A percentile compares a stretch with the other conserved stretches of the same genome.
These are phyloP conservation scores for Catharus fuscescens DNA, from an alignment of 2,113 vertebrate species.

Conservation along the genomic window DNA sequence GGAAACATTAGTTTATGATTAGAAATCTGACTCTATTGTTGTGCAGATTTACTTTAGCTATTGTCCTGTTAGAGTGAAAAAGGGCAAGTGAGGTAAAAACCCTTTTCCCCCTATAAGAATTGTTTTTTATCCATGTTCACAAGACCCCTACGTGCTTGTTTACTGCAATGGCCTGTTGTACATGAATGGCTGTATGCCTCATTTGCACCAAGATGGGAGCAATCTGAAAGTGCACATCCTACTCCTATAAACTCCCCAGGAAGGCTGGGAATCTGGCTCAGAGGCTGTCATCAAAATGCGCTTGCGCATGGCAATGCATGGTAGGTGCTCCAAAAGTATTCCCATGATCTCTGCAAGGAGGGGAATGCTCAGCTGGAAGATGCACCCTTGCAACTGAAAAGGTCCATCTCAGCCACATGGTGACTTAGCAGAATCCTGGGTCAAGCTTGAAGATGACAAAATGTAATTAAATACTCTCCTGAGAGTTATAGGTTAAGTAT, in stretches of 20 bases:
- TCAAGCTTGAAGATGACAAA: not conserved
- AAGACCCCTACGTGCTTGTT: not conserved
- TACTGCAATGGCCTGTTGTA: not conserved
- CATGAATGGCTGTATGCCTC: not conserved
- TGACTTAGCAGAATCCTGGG: not conserved
- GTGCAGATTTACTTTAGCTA: slow-evolving; percentile 4
- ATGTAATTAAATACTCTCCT: not conserved
- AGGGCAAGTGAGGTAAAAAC: slow-evolving; percentile 36
- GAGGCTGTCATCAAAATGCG: not conserved
- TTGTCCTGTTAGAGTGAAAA: not conserved
- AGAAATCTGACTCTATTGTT: slow-evolving; percentile 31
- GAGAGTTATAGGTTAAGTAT: not conserved
- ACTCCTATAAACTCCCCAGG: not conserved
- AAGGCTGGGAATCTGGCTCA: not conserved
- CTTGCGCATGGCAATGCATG: not conserved
- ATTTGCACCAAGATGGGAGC: not conserved
- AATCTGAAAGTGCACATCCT: not conserved
- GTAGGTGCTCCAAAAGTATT: not conserved
- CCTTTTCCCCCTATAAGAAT: not conserved
- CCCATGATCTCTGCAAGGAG: not conserved
- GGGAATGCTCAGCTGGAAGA: not conserved
- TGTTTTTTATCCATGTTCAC: not conserved
- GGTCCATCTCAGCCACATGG: not conserved
- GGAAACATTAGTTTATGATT: slow-evolving; percentile 36
- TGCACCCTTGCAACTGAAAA: not conserved